Conservation (phyloP, 2,113 vertebrate species). For the Gallinago jamesoni region DNA sequence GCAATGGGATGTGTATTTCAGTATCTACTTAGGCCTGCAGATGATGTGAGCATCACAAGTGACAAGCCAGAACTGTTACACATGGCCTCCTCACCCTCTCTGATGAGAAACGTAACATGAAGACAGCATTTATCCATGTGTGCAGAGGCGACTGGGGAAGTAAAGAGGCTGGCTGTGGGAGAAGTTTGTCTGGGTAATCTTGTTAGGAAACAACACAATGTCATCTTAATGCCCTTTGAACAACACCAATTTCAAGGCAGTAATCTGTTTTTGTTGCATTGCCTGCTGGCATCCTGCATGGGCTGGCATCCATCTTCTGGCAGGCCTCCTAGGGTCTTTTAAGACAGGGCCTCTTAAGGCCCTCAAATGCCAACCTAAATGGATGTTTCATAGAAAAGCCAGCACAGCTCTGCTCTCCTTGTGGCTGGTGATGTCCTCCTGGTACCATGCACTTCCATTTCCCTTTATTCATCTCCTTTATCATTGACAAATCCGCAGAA, state of each 20-base stretch:
- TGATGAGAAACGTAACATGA: background rate
- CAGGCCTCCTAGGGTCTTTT: background rate
- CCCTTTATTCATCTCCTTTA: background rate
- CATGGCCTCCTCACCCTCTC: background rate
- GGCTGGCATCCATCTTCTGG: slow-evolving; percentile 31
- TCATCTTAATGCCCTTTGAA: slow-evolving; percentile 47
- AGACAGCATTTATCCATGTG: background rate
- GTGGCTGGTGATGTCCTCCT: background rate
- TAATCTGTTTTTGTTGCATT: slow-evolving; percentile 63
- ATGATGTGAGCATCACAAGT: background rate
- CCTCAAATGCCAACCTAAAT: slow-evolving; percentile 26
- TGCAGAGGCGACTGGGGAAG: background rate
- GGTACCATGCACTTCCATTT: background rate
- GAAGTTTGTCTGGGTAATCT: slow-evolving; percentile 39
- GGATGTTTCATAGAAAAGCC: background rate
- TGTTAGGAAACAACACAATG: slow-evolving; percentile 51
- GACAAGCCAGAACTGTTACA: background rate
- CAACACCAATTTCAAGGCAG: slow-evolving; percentile 28
- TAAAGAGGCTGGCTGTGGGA: background rate
- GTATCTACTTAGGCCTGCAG: background rate
- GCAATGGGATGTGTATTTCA: background rate
- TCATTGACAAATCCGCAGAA: background rate
- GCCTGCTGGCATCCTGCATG: background rate
- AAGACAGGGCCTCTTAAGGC: background rate
- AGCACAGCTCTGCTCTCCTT: background rate